Base-by-base conservation (phyloP, 2,888 invertebrate species). In the Pyrrhosoma nymphula region DNA sequence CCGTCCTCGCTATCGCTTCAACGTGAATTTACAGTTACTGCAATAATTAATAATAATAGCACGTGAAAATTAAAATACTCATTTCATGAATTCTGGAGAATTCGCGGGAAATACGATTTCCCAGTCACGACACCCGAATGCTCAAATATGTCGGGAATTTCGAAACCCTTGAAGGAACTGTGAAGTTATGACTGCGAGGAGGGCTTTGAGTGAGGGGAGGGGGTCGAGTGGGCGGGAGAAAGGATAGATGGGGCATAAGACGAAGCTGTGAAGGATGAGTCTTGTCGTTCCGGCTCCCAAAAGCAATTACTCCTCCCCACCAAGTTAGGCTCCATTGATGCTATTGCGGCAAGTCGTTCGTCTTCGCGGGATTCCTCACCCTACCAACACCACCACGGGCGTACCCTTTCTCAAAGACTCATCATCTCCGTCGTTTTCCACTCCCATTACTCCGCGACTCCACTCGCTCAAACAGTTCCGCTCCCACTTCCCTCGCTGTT, bases 291-390 rank as follows among this genome's bases (percentile, higher is more conserved):
- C 35, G 35, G 63, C 63, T 82, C 60, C 91, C 63, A 35, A 63
- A 60, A 91, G 91, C 91, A 91, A 91, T 91, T 91, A 91, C 91
- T 91, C 60, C 60, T 91, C 91, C 63, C 63, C 91, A 60, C 91
- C 63, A 26, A 63, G 91, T 69, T 63, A 60, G 63, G 60, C 56
- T 60, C 82, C 82, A 82, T 82, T 35, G 82, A 56, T 39, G 63
- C 91, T 26, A 39, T 35, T 91, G 63, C 39, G 63, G 63, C 91
- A 60, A 91, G 91, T 63, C 91, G 91, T 91, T 91, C 39, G 60
- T 89, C 89, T 89, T 89, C 89, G n/a, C 26, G 35, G 82, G 82
- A 35, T 0, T 30, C 82, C 82, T 55, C 55, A 3, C 18, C 20
- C 14, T 47, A n/a, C 39, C 88, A 35, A 14, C 35, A 14, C 55